Evolutionary conservation across 64 coral and sea anemone genomes (phyloP).

Genomic region (Montipora efflorescens): DNA sequence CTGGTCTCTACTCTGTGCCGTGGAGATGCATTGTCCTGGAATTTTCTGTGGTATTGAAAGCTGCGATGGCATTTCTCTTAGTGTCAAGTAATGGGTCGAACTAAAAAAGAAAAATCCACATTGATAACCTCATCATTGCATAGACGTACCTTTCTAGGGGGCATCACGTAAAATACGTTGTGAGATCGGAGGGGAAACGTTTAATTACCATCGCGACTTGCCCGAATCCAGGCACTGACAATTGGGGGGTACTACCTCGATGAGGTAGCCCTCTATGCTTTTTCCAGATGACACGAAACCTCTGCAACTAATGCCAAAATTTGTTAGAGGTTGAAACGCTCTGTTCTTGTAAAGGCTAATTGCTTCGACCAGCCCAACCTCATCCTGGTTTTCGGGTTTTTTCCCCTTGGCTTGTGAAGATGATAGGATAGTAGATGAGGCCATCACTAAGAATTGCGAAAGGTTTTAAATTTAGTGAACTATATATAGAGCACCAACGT

Average conservation of each 20-base stretch:
- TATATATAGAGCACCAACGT: background rate
- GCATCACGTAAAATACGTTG: background rate
- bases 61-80: background rate
- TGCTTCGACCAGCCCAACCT: background rate
- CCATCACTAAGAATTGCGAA: background rate
- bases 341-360: background rate
- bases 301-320: background rate
- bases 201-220: background rate
- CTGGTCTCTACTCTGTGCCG: background rate
- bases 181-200: background rate
- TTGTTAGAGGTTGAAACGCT: background rate
- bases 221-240: background rate
- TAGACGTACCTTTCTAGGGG: background rate
- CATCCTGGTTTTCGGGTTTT: background rate
- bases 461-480: background rate
- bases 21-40: background rate
- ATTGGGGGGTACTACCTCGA: background rate
- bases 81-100: background rate
- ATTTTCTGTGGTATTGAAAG: background rate
- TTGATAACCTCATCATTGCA: background rate
- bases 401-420: background rate
- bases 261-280: background rate
- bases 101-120: background rate
- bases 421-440: background rate
- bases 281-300: background rate